phyloP scores from a whole-genome alignment of 1,140 invertebrate genomes.

The Neuroterus valhalla region DNA sequence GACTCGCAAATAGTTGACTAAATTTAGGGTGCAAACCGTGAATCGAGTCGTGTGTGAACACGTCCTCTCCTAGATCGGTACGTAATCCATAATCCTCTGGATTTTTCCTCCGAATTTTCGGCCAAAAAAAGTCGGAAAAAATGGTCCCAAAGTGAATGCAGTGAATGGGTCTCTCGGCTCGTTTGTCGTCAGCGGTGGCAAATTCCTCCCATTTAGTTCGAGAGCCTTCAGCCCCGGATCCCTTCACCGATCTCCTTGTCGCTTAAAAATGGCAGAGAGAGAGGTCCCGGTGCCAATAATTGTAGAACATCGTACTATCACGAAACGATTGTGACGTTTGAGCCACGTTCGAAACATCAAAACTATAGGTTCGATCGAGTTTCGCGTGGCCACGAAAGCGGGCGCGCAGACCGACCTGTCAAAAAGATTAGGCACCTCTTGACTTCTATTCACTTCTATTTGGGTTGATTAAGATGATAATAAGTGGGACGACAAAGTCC shows the following conservation, averaged over 20 bases:
- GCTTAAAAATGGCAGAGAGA: neutral
- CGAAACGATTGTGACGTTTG: neutral
- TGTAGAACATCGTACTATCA: neutral
- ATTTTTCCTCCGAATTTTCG: neutral
- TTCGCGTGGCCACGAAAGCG: conserved; percentile 23
- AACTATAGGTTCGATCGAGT: neutral
- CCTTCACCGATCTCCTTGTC: conserved; percentile 21
- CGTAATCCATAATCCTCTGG: conserved; percentile 40
- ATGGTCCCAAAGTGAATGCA: neutral
- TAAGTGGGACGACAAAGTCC: neutral
- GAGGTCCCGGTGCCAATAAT: neutral
- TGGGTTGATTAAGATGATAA: conserved; percentile 17
- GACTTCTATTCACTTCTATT: conserved; percentile 14
- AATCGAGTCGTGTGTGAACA: conserved; percentile 56
- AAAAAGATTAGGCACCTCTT: conserved; percentile 18
- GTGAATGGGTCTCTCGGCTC: neutral
- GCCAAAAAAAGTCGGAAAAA: neutral
- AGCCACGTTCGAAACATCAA: neutral
- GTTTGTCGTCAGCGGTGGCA: conserved; percentile 5
- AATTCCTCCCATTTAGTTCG: conserved; percentile 18
- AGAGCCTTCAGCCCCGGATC: conserved; percentile 13
- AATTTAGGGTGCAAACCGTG: conserved; percentile 58
- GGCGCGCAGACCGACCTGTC: conserved; percentile 20
- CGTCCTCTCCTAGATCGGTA: conserved; percentile 59
- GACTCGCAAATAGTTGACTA: conserved; percentile 64